Base-by-base conservation (phyloP, 2,113 vertebrate genomes). In the Ictidomys tridecemlineatus region DNA sequence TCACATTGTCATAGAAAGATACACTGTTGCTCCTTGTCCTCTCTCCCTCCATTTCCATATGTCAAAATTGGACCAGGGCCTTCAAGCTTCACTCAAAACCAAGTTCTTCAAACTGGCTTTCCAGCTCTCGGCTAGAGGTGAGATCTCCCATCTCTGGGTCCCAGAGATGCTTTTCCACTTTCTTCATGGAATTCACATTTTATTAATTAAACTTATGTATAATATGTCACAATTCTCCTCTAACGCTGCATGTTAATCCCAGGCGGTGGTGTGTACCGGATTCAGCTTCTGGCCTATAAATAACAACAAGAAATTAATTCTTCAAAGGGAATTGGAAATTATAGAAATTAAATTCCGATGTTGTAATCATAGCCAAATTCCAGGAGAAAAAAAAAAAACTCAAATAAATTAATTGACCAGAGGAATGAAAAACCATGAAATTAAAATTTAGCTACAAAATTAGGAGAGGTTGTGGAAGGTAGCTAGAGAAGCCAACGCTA, bases 281-380 rank as follows among this genome's bases (percentile, higher is more conserved):
- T 74, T 30, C 37, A 94, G 34, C 24, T 34, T 85, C 58, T 34
- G 65, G 51, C 30, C 63, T 91, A 9, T n/a, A 78, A 80, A 82
- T 83, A 94, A n/a, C 84, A 73, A 85, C 0, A 70, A 84, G 37
- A 45, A 79, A 45, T 88, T 85, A 65, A 5, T 65, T 96, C n/a
- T 94, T 95, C 22, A 74, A 83, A 89, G n/a, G n/a, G 39, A 58
- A 79, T 11, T 65, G 42, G 84, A 92, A 72, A 94, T 80, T 96
- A n/a, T 45, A 86, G 87, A 82, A 72, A 84, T 79, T 32, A 79
- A 85, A 79, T 93, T 88, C 67, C 91, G 32, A 7, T 22, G 56
- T 48, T 89, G 1, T 69, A n/a, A 28, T 51, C 37, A 48, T 82
- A 89, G 18, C 30, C 77, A 86, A 88, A 72, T 86, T 72, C 45